Conservation (phyloP, 2,888 invertebrate genomes). For the Cheilosia scutellata region DNA sequence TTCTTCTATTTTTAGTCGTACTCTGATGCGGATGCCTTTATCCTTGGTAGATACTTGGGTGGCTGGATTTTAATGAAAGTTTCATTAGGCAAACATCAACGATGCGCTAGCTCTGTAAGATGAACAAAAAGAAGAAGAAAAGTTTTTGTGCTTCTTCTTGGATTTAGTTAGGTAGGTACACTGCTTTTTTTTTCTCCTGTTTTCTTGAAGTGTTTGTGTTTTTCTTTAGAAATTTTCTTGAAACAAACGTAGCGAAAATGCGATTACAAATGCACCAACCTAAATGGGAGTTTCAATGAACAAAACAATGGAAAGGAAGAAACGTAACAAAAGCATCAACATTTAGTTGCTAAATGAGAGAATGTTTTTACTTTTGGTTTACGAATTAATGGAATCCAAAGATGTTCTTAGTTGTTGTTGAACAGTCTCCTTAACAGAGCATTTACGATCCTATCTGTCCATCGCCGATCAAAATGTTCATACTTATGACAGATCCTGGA, state of each 20-base stretch:
- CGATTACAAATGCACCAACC: constrained; percentile 39
- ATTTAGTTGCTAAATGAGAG: constrained; percentile 46
- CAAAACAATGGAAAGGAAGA: neutral
- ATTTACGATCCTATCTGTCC: no score
- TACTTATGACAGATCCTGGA: no score
- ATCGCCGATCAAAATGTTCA: no score
- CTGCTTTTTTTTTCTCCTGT: constrained; percentile 20
- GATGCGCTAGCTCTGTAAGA: constrained; percentile 24
- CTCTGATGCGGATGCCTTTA: constrained; percentile 49
- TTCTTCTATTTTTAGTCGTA: constrained; percentile 37
- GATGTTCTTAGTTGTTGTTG: neutral
- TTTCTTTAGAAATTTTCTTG: constrained; percentile 28
- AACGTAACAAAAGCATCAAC: neutral
- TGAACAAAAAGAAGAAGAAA: constrained; percentile 7
- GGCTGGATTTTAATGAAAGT: constrained; percentile 73
- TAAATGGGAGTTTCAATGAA: neutral
- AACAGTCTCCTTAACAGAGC: no score
- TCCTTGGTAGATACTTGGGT: constrained; percentile 70
- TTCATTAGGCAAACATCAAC: constrained; percentile 73
- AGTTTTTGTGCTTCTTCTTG: constrained; percentile 37
- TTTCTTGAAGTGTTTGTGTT: constrained; percentile 23
- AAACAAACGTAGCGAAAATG: constrained; percentile 30
- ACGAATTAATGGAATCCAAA: neutral
- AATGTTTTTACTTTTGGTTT: neutral
- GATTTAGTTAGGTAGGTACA: constrained; percentile 22